These are phyloP conservation scores for Agrilus biguttatus DNA, from an alignment of 2,888 invertebrate genomes.

Conservation along the genomic window DNA sequence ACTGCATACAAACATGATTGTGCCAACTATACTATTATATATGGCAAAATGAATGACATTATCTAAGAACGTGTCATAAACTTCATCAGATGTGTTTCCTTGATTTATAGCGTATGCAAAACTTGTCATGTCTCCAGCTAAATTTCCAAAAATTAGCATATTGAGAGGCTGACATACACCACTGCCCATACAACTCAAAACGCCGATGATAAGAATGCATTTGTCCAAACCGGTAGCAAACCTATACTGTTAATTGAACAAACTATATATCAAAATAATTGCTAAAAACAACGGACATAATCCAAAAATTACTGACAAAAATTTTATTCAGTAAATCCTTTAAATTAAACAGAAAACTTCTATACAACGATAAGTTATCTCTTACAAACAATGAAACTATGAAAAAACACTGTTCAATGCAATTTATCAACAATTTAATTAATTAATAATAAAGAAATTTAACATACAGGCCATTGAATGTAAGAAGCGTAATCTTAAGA, in stretches of 20 bases:
- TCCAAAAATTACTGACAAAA: too few relatives aligned
- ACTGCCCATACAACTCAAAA: conserved; percentile 40
- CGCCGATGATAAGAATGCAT: conserved; percentile 40
- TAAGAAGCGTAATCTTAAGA: too few relatives aligned
- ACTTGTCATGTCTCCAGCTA: conserved; percentile 45
- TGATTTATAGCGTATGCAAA: conserved; percentile 13
- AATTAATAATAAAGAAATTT: too few relatives aligned
- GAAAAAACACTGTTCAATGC: too few relatives aligned
- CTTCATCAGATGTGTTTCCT: conserved; percentile 13
- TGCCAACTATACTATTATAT: conserved; percentile 46
- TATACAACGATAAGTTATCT: too few relatives aligned
- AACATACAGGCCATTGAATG: too few relatives aligned
- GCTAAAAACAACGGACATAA: too few relatives aligned
- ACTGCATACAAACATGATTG: conserved; percentile 42
- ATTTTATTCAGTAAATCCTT: too few relatives aligned
- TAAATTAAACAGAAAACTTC: too few relatives aligned
- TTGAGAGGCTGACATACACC: conserved; percentile 53
- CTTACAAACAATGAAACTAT: too few relatives aligned
- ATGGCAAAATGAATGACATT: conserved; percentile 43
- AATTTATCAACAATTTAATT: too few relatives aligned
- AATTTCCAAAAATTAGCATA: conserved; percentile 49
- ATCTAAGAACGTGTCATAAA: conserved; percentile 32
- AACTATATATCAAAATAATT: not conserved
- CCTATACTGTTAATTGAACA: conserved; percentile 40
- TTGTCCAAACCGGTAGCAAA: conserved; percentile 47